A percentile compares a stretch with the other conserved stretches of the same genome.
Conservation (phyloP, 2,113 vertebrate genomes). For the Gymnorhina tibicen region DNA sequence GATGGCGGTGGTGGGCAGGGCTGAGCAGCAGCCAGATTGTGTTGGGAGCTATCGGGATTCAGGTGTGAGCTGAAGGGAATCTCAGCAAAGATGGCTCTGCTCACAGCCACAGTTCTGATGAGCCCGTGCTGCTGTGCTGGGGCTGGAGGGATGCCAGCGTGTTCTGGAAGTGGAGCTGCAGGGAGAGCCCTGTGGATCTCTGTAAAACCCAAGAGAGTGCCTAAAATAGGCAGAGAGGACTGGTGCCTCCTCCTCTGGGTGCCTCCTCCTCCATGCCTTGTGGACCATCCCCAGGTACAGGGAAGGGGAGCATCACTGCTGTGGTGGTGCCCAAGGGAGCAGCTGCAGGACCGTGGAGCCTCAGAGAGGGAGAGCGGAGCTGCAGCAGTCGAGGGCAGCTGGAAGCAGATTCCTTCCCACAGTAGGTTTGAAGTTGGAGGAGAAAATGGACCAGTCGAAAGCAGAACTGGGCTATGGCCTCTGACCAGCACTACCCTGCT, state of each 20-base stretch:
- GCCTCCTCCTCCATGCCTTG: neutral
- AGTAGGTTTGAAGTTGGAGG: neutral
- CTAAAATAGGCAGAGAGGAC: neutral
- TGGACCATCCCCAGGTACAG: neutral
- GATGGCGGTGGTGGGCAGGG: neutral
- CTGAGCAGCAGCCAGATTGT: neutral
- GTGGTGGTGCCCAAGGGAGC: accelerated
- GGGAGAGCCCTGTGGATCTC: neutral
- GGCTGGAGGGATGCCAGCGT: accelerated
- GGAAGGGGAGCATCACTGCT: neutral
- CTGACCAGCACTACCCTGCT: neutral
- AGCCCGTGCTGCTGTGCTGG: accelerated
- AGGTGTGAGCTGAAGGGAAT: neutral
- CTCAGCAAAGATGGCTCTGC: accelerated
- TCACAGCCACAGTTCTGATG: neutral
- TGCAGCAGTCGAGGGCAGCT: accelerated
- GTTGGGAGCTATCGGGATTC: neutral
- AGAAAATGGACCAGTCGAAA: neutral
- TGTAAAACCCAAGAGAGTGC: neutral
- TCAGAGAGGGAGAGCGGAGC: neutral
- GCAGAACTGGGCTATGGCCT: neutral
- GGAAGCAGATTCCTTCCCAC: neutral
- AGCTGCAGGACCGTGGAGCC: neutral
- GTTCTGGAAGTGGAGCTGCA: neutral
- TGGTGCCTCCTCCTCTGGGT: accelerated